These are phyloP conservation scores for Diadophis punctatus DNA, from an alignment of 2,113 vertebrate species.

Conservation along the genomic window DNA sequence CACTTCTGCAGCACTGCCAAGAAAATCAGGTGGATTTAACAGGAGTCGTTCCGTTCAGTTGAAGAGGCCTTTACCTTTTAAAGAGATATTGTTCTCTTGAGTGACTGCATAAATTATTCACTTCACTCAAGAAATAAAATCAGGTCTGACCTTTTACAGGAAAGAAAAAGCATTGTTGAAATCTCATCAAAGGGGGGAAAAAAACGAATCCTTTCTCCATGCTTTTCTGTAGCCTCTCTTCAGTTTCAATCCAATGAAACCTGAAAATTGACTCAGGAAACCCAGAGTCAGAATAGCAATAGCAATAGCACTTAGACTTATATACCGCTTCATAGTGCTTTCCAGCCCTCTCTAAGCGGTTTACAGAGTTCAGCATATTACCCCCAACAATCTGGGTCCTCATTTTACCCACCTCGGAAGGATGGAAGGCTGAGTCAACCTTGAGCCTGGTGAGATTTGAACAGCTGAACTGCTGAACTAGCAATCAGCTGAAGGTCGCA, in stretches of 20 bases:
- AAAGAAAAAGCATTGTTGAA: not conserved
- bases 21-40: not conserved
- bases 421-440: too few relatives aligned
- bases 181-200: not conserved
- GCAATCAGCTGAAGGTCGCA: too few relatives aligned
- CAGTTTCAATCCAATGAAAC: not conserved
- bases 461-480: too few relatives aligned
- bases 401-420: too few relatives aligned
- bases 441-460: too few relatives aligned
- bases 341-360: too few relatives aligned
- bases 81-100: not conserved
- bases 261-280: not conserved
- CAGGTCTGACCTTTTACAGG: not conserved
- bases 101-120: not conserved
- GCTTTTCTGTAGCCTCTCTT: not conserved
- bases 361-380: too few relatives aligned
- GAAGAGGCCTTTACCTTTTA: not conserved
- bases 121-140: not conserved
- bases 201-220: not conserved
- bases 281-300: not conserved
- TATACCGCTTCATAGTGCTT: too few relatives aligned
- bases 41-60: not conserved
- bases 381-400: too few relatives aligned
- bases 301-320: too few relatives aligned
- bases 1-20: not conserved